These are phyloP conservation scores for Dromiciops gliroides DNA, from an alignment of 2,113 vertebrate genomes.

Conservation along the genomic window DNA sequence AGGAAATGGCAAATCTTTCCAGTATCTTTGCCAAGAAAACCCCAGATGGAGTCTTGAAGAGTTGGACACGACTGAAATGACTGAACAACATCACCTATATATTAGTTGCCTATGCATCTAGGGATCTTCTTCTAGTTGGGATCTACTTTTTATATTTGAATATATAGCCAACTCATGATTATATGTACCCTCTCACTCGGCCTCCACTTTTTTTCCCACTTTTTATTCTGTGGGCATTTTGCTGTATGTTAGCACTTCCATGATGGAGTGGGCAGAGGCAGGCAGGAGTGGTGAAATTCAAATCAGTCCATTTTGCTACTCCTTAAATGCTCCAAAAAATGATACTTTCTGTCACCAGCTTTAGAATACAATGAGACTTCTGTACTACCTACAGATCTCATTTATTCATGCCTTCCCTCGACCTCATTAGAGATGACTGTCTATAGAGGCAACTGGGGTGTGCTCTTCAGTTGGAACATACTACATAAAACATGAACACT, in stretches of 20 bases:
- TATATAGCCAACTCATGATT: neutral
- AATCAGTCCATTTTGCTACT: neutral
- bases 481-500: slow-evolving; percentile 18
- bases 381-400: neutral
- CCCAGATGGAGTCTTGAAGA: neutral
- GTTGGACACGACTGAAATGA: neutral
- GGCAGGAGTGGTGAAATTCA: neutral
- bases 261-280: neutral
- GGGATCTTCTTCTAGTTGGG: neutral
- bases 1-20: neutral
- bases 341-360: neutral
- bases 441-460: neutral
- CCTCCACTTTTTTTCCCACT: neutral
- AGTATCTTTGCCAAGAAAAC: neutral
- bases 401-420: neutral
- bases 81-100: neutral
- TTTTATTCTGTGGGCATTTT: neutral
- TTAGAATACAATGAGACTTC: neutral
- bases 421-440: neutral
- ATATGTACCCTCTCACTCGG: neutral
- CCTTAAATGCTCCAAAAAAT: neutral
- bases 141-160: neutral
- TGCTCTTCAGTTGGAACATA: slow-evolving; percentile 8
- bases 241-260: neutral
- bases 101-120: neutral